These are phyloP conservation scores for Halichoerus grypus DNA, from an alignment of 2,113 vertebrate genomes.

Conservation along the genomic window DNA sequence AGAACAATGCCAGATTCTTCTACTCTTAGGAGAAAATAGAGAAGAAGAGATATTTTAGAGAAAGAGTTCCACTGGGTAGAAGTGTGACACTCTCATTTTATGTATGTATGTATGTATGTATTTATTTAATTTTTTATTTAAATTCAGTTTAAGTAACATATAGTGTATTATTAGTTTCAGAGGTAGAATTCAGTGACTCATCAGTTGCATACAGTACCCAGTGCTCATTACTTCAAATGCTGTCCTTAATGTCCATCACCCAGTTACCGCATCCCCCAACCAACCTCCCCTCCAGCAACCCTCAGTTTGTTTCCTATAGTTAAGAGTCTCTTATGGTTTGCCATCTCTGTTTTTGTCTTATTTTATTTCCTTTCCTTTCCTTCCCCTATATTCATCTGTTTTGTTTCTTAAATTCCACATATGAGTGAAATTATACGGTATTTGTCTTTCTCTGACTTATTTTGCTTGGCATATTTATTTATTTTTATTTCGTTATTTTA, in stretches of 20 bases:
- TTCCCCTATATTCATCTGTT: background rate
- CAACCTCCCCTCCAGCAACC: background rate
- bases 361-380: background rate
- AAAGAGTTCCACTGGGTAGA: background rate
- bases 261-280: background rate
- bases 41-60: background rate
- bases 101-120: no score
- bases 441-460: background rate
- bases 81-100: background rate
- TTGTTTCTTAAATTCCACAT: background rate
- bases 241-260: background rate
- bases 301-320: background rate
- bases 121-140: background rate
- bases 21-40: background rate
- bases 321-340: background rate
- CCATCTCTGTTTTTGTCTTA: background rate
- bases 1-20: background rate
- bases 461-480: background rate
- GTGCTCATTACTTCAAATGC: background rate
- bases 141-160: background rate
- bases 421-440: background rate
- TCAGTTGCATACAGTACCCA: background rate
- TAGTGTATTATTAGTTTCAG: background rate
- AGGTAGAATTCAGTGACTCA: background rate
- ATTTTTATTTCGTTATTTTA: background rate